Evolutionary conservation across 2,888 invertebrate species (phyloP), one percentile per base, ranked within the genome.

Genomic region (Drosophila picticornis): DNA sequence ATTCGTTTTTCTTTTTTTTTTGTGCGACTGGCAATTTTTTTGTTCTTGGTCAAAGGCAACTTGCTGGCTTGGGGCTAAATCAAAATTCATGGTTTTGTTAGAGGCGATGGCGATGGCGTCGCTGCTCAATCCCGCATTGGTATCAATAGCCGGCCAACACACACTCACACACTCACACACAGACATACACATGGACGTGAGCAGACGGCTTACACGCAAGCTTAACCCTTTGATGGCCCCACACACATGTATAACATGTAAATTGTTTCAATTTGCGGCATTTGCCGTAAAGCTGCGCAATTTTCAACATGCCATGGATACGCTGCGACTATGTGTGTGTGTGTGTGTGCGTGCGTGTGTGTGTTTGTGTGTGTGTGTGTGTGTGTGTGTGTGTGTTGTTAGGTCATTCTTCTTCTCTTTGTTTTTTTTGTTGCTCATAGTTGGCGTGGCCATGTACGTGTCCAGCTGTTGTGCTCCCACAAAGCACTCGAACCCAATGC

Each of bases 81-180:
- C 91, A 92, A 91, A 91, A 92, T 91, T 90, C 92, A 92, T 91
- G 91, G 90, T 86, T 89, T 86, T 80, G 81, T 86, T 77, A 67
- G 83, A 71, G 72, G 67, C 57, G 43, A 46, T 46, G 46, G 46
- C 68, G 64, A 56, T 43, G 71, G 63, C 58, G 77, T 58, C 32
- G 65, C 58, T 68, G 72, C 67, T 82, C 83, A 79, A 82, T 82
- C 71, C 76, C 63, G 72, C 71, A 38, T 43, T 61, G 75, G 80
- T 88, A 90, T 87, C 90, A 85, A 87, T 87, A 90, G 81, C 80
- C 53, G 46, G 46, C 27, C 55, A 63, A 52, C 65, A 71, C 46
- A 64, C 62, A 40, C 51, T 34, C 38, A 46, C 40, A 36, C 48
- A 51, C 22, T 52, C n/a, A 63, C 53, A 36, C 32, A 9, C 29